Conservation (phyloP, 2,113 vertebrate genomes). For the Tetraodon nigroviridis region DNA sequence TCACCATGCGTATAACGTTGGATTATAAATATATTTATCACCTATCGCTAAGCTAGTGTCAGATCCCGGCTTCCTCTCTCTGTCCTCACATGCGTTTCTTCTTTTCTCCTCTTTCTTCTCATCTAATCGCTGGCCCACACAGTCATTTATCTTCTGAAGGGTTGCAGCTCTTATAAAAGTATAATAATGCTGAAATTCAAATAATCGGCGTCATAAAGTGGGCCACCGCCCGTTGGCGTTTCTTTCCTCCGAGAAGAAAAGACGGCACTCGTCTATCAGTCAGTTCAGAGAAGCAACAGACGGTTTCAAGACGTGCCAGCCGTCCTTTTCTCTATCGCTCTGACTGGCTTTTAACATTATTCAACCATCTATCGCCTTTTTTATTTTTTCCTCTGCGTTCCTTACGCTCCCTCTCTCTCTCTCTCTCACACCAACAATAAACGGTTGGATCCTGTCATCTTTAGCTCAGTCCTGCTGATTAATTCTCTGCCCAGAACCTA, state of each 20-base stretch:
- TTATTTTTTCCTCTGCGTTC: neutral
- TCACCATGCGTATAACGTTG: no score
- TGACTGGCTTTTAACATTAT: slow-evolving; percentile 6
- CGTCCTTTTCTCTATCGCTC: slow-evolving; percentile 18
- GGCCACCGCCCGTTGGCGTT: slow-evolving; percentile 58
- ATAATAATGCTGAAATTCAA: slow-evolving; percentile 62
- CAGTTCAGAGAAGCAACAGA: slow-evolving; percentile 34
- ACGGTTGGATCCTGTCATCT: no score
- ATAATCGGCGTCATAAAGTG: slow-evolving; percentile 70
- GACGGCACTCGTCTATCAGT: slow-evolving; percentile 40
- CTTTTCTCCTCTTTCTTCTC: slow-evolving; percentile 13
- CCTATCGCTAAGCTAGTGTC: no score
- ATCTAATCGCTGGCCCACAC: slow-evolving; percentile 19
- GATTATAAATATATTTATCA: no score
- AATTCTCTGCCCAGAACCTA: neutral
- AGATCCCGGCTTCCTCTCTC: slow-evolving; percentile 9
- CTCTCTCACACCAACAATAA: no score
- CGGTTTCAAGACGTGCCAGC: slow-evolving; percentile 32
- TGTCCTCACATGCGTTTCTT: slow-evolving; percentile 22
- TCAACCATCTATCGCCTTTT: slow-evolving; percentile 5
- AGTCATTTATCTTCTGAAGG: slow-evolving; percentile 17
- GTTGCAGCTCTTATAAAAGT: slow-evolving; percentile 47
- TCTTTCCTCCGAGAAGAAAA: slow-evolving; percentile 32
- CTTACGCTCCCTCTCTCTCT: neutral
- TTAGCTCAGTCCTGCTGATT: neutral